Base-by-base conservation (phyloP, 2,797 vertebrate genomes). In the Percopsis omiscomaycus region DNA sequence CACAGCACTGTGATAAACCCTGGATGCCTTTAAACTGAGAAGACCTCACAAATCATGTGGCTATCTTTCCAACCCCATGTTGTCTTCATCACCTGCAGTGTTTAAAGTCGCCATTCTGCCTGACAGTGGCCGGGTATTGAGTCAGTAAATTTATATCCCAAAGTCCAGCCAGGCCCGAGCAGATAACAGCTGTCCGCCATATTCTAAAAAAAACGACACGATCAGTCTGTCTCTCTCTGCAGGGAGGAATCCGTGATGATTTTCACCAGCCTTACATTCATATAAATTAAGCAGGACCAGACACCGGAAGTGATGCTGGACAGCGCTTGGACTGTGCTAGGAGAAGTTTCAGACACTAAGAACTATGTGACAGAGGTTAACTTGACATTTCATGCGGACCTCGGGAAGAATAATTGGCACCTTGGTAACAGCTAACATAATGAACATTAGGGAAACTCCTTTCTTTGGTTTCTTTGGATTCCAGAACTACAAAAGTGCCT, bases 301-400 rank as follows among this genome's bases (percentile, higher is more conserved):
- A 85, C 78, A 37, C 47, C 63, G 59, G 69, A 64, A 68, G 37
- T 16, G 67, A 61, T 42, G 1, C 22, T 45, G 61, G 75, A 79
- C 78, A 70, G 48, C 60, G 83, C 88, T 88, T 80, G 52, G 59
- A 61, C 64, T 79, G 86, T 56, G 79, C 83, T 82, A 74, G 71
- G 81, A 86, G 84, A 83, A 88, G 89, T 92, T 91, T 85, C 73
- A 91, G 79, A 69, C 61, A 78, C 66, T 78, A 60, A 81, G 74
- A 79, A 79, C 83, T 83, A 84, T 86, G 85, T 79, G 80, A 87
- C 64, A 83, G 46, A 78, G 90, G 89, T 92, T 89, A 91, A 93
- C 87, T 81, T 84, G 75, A 80, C 60, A 67, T 32, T 32, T 32
- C 30, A 1, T 32, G 30, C 4, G 32, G 32, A 37, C 32, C 32